These are phyloP conservation scores for Bos taurus DNA, from an alignment of 2,113 vertebrate genomes.

Conservation along the genomic window ARS-UCD2.0 NC_037332.1:66754501-66755000, in stretches of 20 bases:
- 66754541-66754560: conserved; percentile 79
- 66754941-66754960: conserved; percentile 43
- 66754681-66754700: conserved; percentile 88
- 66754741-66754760: conserved; percentile 90
- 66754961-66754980: conserved; percentile 49
- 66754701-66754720: conserved; percentile 87
- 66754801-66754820: conserved; percentile 86
- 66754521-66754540: conserved; percentile 88
- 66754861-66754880: conserved; percentile 81
- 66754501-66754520: conserved; percentile 93
- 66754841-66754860: conserved; percentile 80
- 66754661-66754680: conserved; percentile 92
- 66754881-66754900: conserved; percentile 81
- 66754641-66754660: conserved; percentile 85
- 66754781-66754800: conserved; percentile 82
- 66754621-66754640: conserved; percentile 82
- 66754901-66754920: conserved; percentile 57
- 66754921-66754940: conserved; percentile 59
- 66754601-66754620: conserved; percentile 88
- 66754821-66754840: conserved; percentile 84
- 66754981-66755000: conserved; percentile 73
- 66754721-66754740: conserved; percentile 86
- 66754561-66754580: conserved; percentile 86
- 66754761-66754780: conserved; percentile 88
- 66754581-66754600: conserved; percentile 88